A percentile compares a stretch with the other conserved stretches of the same genome.
Conservation (phyloP, 1,140 invertebrate species). For the Drosophila orena region DNA sequence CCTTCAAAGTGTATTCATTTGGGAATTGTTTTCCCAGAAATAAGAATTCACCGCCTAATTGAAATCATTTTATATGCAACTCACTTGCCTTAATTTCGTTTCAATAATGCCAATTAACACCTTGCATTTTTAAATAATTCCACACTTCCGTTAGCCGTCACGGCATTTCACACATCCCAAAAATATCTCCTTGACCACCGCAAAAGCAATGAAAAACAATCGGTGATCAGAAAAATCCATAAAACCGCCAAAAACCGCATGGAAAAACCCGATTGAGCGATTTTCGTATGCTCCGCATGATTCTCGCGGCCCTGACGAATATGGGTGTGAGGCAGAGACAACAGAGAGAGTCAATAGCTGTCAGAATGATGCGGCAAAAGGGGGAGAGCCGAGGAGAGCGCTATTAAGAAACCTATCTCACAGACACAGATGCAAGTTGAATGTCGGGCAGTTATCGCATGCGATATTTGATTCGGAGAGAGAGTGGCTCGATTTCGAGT, state of each 20-base stretch:
- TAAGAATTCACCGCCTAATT: background rate
- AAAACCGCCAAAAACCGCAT: conserved; percentile 14
- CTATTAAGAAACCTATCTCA: conserved; percentile 1
- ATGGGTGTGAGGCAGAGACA: conserved; percentile 23
- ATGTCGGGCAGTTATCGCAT: conserved; percentile 49
- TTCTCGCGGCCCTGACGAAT: conserved; percentile 62
- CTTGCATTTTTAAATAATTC: conserved; percentile 2
- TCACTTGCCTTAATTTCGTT: background rate
- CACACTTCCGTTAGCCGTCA: conserved; percentile 10
- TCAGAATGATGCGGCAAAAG: conserved; percentile 62
- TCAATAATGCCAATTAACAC: conserved; percentile 10
- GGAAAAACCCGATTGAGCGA: conserved; percentile 30
- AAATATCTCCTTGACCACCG: conserved; percentile 13
- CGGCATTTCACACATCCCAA: background rate
- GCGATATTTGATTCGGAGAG: conserved; percentile 31
- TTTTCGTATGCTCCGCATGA: conserved; percentile 26
- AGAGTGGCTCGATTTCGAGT: conserved; percentile 7
- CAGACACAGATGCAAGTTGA: conserved; percentile 18
- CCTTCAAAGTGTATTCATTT: too few species aligned
- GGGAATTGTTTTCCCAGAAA: background rate
- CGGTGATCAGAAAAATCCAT: background rate
- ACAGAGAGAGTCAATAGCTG: conserved; percentile 52
- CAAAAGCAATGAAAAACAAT: background rate
- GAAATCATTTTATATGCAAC: background rate
- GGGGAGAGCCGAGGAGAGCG: conserved; percentile 19